These are phyloP conservation scores for Lycodopsis pacificus DNA, from an alignment of 2,797 vertebrate genomes.

Conservation along the genomic window DNA sequence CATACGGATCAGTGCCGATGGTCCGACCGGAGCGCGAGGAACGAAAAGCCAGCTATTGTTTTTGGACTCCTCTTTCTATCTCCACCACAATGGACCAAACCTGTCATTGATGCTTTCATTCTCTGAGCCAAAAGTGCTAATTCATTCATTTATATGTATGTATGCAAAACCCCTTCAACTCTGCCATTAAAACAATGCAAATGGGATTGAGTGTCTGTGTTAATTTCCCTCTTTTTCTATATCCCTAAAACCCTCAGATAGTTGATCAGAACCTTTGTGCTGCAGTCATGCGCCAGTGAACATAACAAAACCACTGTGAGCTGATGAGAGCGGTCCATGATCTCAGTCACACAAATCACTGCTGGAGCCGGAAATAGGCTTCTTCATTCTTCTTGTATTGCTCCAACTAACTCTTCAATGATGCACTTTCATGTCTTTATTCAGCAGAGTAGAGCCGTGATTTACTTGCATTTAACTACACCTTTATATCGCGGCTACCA, in stretches of 20 bases:
- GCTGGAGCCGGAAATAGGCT: neutral
- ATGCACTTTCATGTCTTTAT: neutral
- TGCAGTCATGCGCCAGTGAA: slow-evolving; percentile 21
- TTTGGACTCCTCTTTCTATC: slow-evolving; percentile 48
- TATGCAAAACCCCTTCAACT: slow-evolving; percentile 65
- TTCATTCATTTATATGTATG: slow-evolving; percentile 78
- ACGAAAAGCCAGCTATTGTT: slow-evolving; percentile 58
- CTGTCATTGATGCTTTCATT: slow-evolving; percentile 44
- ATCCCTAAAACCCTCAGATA: slow-evolving; percentile 27
- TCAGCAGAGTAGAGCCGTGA: neutral
- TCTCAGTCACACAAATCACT: neutral
- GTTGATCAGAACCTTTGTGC: slow-evolving; percentile 48
- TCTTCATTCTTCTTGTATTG: neutral
- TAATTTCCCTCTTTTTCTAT: slow-evolving; percentile 50
- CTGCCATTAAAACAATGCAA: slow-evolving; percentile 65
- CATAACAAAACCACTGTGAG: slow-evolving; percentile 16
- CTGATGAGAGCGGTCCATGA: slow-evolving; percentile 28
- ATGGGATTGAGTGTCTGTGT: slow-evolving; percentile 61
- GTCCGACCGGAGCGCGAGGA: slow-evolving; percentile 39
- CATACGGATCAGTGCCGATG: slow-evolving; percentile 70
- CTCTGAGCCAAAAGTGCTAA: slow-evolving; percentile 59
- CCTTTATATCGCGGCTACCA: neutral
- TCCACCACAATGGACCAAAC: slow-evolving; percentile 44
- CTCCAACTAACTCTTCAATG: neutral
- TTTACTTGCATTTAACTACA: neutral